These are phyloP conservation scores for Rhinella marina DNA, from an alignment of 2,797 vertebrate species.

Conservation along the genomic window DNA sequence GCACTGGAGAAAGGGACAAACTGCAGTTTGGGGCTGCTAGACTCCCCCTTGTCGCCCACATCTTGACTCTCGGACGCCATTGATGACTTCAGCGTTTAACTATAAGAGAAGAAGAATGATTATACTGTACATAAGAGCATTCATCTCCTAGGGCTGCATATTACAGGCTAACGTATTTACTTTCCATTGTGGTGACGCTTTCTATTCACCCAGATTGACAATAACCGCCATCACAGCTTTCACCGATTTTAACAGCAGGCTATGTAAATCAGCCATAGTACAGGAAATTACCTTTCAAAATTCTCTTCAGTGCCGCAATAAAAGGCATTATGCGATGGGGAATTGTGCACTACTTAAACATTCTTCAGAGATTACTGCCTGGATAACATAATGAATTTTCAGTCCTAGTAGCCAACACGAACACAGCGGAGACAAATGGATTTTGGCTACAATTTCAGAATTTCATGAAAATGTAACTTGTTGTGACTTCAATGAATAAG, in stretches of 20 bases:
- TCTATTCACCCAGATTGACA: background rate
- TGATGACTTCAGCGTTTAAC: background rate
- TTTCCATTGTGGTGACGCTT: background rate
- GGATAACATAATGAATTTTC: background rate
- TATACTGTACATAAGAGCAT: background rate
- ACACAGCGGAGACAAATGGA: background rate
- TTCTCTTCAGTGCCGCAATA: background rate
- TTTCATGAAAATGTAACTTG: background rate
- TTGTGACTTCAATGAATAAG: background rate
- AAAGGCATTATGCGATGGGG: background rate
- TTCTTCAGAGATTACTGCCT: background rate
- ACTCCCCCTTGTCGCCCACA: constrained; percentile 42
- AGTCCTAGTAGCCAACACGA: background rate
- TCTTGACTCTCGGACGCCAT: constrained; percentile 76
- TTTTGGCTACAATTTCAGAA: background rate
- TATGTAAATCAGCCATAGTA: background rate
- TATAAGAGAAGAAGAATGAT: background rate
- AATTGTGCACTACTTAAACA: background rate
- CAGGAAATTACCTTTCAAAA: background rate
- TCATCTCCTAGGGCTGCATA: background rate
- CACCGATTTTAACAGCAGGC: background rate
- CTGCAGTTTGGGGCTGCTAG: constrained; percentile 80
- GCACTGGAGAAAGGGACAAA: constrained; percentile 94
- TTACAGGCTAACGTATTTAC: background rate
- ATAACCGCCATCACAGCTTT: background rate